Conservation (phyloP, 1,140 invertebrate species). For the Augochlora pura region DNA sequence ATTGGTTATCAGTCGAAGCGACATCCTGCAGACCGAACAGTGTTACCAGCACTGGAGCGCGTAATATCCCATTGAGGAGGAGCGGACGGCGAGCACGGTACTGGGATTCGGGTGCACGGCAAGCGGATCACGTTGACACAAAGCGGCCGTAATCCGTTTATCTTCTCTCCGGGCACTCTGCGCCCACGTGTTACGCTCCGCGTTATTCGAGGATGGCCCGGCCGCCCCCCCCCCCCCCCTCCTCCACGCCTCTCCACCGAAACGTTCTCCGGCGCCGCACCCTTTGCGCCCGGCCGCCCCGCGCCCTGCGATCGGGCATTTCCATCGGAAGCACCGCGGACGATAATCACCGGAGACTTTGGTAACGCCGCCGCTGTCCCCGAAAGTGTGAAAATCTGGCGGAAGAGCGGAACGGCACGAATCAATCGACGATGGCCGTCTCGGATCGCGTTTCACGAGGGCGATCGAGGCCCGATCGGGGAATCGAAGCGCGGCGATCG, state of each 20-base stretch:
- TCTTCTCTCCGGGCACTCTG: conserved; percentile 77
- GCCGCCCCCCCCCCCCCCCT: too few relatives aligned
- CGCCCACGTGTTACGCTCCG: conserved; percentile 73
- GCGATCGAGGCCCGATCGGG: neutral
- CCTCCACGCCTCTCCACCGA: too few relatives aligned
- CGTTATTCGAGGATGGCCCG: conserved; percentile 55
- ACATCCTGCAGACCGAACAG: conserved; percentile 67
- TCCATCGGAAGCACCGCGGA: conserved; percentile 11
- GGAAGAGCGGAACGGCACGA: neutral
- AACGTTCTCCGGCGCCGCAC: neutral
- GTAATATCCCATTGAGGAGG: conserved; percentile 75
- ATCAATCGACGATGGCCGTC: neutral
- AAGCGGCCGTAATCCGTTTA: conserved; percentile 78
- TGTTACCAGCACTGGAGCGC: conserved; percentile 72
- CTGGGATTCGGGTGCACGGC: conserved; percentile 68
- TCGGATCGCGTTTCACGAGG: neutral
- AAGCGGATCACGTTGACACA: conserved; percentile 78
- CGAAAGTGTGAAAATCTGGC: too few relatives aligned
- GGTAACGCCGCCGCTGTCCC: too few relatives aligned
- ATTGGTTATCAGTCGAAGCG: conserved; percentile 78
- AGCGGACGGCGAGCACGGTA: conserved; percentile 55
- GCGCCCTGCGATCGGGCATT: neutral
- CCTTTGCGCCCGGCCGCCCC: conserved; percentile 4
- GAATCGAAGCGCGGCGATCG: neutral
- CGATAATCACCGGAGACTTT: neutral